These are phyloP conservation scores for Lasiurus cinereus DNA, from an alignment of 2,113 vertebrate species.

Conservation along the genomic window DNA sequence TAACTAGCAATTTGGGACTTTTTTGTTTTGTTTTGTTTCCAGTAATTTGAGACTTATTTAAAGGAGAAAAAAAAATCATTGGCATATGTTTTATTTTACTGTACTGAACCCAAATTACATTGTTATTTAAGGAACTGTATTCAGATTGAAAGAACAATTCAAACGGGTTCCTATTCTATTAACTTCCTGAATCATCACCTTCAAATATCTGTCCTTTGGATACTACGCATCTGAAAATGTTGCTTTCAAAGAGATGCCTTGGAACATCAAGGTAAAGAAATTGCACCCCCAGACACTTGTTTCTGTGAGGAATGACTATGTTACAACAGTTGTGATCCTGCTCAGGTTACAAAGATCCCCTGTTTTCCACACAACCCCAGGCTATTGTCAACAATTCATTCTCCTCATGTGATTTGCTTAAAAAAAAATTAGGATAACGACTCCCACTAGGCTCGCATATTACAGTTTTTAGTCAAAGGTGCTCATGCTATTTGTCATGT, in stretches of 20 bases:
- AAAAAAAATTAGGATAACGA: conserved; percentile 4
- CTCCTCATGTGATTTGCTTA: neutral
- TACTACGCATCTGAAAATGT: neutral
- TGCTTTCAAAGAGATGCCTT: neutral
- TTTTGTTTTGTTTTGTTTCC: neutral
- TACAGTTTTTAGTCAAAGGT: neutral
- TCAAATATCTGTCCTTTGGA: conserved; percentile 28
- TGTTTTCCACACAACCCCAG: neutral
- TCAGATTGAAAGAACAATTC: conserved; percentile 20
- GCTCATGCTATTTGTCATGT: neutral
- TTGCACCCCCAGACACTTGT: neutral
- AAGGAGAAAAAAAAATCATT: conserved; percentile 25
- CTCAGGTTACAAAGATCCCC: neutral
- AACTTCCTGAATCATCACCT: neutral
- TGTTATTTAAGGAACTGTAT: conserved; percentile 55
- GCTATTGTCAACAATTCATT: conserved; percentile 8
- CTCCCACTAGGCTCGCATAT: neutral
- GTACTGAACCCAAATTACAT: conserved; percentile 50
- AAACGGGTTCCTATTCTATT: neutral
- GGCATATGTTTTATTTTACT: conserved; percentile 28
- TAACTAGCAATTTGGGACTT: neutral
- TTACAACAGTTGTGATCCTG: neutral
- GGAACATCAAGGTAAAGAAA: conserved; percentile 28
- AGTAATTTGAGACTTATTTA: conserved; percentile 21
- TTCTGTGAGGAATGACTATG: neutral